Conservation (phyloP, 2,888 invertebrate genomes). For the Alcis repandata region DNA sequence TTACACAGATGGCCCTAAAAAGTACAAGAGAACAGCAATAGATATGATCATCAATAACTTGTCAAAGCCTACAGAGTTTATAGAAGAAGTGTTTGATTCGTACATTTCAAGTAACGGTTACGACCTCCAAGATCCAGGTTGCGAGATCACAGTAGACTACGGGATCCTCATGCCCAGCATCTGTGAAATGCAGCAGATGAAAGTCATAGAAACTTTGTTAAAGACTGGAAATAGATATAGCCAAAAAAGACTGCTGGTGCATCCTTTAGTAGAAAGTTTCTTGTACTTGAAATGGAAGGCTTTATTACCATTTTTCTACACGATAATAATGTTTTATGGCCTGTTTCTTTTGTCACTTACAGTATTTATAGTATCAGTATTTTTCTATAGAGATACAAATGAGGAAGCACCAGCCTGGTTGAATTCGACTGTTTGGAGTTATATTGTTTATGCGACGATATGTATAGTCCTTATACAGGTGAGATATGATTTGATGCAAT, state of each 20-base stretch:
- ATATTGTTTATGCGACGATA: conserved; percentile 71
- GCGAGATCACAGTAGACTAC: conserved; percentile 83
- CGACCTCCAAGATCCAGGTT: conserved; percentile 65
- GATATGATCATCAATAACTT: conserved; percentile 82
- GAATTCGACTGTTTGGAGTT: conserved; percentile 68
- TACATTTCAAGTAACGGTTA: conserved; percentile 79
- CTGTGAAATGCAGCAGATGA: conserved; percentile 83
- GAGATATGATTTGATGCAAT: conserved; percentile 44
- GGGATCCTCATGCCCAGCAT: conserved; percentile 77
- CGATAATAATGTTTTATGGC: conserved; percentile 79
- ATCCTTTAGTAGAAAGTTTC: conserved; percentile 87
- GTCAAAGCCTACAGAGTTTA: conserved; percentile 83
- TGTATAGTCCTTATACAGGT: conserved; percentile 77
- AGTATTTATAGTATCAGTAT: conserved; percentile 77
- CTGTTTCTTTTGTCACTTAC: conserved; percentile 83
- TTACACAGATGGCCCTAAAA: conserved; percentile 74
- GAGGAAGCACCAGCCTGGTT: conserved; percentile 64
- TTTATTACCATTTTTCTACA: conserved; percentile 83
- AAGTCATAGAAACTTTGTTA: conserved; percentile 83
- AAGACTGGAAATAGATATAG: conserved; percentile 83
- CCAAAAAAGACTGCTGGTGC: conserved; percentile 80
- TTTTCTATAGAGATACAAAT: conserved; percentile 76
- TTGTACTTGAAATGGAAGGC: conserved; percentile 86
- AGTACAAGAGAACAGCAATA: conserved; percentile 76
- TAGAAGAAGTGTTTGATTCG: conserved; percentile 84